Conservation (phyloP, 2,888 invertebrate genomes). For the Hypomecis punctinalis region DNA sequence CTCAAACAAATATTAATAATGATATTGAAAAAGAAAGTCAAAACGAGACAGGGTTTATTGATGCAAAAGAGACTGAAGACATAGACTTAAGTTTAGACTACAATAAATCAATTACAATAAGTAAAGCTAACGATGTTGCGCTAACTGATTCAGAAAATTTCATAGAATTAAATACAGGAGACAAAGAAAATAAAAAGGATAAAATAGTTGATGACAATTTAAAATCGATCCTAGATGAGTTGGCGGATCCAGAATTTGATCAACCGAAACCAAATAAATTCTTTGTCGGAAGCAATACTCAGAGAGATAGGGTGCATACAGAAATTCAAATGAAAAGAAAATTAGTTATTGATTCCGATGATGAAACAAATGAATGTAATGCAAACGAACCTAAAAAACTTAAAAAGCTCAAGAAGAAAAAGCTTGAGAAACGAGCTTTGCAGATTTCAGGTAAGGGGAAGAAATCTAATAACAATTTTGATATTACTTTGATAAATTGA, state of each 20-base stretch:
- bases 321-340: conserved; percentile 60
- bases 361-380: conserved; percentile 55
- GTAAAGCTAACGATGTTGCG: conserved; percentile 29
- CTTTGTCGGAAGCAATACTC: conserved; percentile 51
- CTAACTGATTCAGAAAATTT: neutral
- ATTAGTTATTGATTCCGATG: conserved; percentile 76
- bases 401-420: conserved; percentile 72
- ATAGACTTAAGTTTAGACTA: conserved; percentile 4
- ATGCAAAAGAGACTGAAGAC: conserved; percentile 11
- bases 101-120: neutral
- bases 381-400: conserved; percentile 51
- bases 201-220: conserved; percentile 36
- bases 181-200: conserved; percentile 16
- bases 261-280: conserved; percentile 64
- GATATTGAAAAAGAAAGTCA: conserved; percentile 5
- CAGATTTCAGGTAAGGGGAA: conserved; percentile 72
- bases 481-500: no score
- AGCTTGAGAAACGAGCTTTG: conserved; percentile 65
- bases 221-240: conserved; percentile 70
- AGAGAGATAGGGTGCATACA: conserved; percentile 28
- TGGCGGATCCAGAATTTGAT: conserved; percentile 67
- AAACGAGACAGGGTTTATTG: neutral
- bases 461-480: neutral
- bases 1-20: neutral
- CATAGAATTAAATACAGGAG: conserved; percentile 18